Base-by-base conservation (phyloP, 2,888 invertebrate species). In the Rosalia funebris region DNA sequence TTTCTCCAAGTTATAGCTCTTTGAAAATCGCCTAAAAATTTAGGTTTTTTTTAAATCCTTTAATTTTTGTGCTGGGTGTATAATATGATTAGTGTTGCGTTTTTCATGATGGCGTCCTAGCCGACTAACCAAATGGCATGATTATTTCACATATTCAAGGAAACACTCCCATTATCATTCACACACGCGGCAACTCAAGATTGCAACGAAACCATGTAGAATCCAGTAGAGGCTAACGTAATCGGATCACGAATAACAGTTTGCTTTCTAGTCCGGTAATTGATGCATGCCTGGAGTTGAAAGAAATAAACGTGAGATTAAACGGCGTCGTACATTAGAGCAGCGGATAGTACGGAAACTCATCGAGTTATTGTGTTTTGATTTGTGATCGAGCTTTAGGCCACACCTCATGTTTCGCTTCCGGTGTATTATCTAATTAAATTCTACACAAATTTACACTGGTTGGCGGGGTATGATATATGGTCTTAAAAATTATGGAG, bases 301-400 rank as follows among this genome's bases (percentile, higher is more conserved):
- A 48, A 48, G 48, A 19, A 48, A 17, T 36, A 20, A 16, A 34
- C 4, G 12, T 36, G 36, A 19, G 12, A 17, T 36, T 48, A 20
- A 19, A 34, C 36, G 36, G 48, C 37, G 36, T 34, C 48, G 19
- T 48, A 48, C 19, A 48, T 48, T 36, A 36, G 12, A n/a, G n/a
- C n/a, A n/a, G n/a, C n/a, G n/a, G n/a, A n/a, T n/a, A n/a, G n/a
- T n/a, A n/a, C n/a, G 17, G n/a, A 12, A 48, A 48, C 34, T 48
- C 48, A 20, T 48, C 37, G 37, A 20, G 16, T 36, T 19, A 48
- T 48, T 48, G 47, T 48, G 19, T 48, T 36, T 48, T 48, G 48
- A 48, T 19, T 48, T 48, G 48, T 36, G 10, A n/a, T n/a, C 9
- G 2, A 17, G 41, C 41, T 41, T 41, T 17, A 16, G 9, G n/a